These are phyloP conservation scores for Tachysurus vachellii DNA, from an alignment of 2,113 vertebrate species.

Conservation along the genomic window DNA sequence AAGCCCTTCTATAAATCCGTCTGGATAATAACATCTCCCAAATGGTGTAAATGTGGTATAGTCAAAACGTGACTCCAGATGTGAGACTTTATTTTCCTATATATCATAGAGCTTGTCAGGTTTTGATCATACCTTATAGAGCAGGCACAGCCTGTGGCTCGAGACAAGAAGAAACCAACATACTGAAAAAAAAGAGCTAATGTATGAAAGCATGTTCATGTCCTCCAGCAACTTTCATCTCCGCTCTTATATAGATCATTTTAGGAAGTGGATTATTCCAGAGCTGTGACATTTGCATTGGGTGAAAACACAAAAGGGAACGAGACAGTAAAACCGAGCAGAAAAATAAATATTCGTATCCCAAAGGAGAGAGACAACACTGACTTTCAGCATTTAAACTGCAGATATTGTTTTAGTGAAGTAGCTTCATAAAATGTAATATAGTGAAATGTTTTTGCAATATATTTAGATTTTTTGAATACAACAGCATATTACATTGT, in stretches of 20 bases:
- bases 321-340: not conserved
- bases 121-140: constrained; percentile 85
- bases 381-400: constrained; percentile 25
- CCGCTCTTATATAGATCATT: not conserved
- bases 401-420: constrained; percentile 35
- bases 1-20: not conserved
- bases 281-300: constrained; percentile 28
- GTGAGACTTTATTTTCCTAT: not conserved
- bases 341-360: constrained; percentile 26
- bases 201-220: constrained; percentile 7
- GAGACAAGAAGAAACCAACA: constrained; percentile 75
- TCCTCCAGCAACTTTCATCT: constrained; percentile 10
- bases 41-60: not conserved
- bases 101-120: constrained; percentile 78
- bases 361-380: not conserved
- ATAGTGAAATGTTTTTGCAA: constrained; percentile 25
- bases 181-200: constrained; percentile 32
- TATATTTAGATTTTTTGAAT: constrained; percentile 24
- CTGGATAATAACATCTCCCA: not conserved
- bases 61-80: not conserved
- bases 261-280: constrained; percentile 1
- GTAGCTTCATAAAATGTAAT: constrained; percentile 19
- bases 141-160: constrained; percentile 78
- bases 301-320: constrained; percentile 25
- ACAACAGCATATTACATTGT: constrained; percentile 18